Conservation (phyloP, 2,113 vertebrate species). For the Podarcis muralis region DNA sequence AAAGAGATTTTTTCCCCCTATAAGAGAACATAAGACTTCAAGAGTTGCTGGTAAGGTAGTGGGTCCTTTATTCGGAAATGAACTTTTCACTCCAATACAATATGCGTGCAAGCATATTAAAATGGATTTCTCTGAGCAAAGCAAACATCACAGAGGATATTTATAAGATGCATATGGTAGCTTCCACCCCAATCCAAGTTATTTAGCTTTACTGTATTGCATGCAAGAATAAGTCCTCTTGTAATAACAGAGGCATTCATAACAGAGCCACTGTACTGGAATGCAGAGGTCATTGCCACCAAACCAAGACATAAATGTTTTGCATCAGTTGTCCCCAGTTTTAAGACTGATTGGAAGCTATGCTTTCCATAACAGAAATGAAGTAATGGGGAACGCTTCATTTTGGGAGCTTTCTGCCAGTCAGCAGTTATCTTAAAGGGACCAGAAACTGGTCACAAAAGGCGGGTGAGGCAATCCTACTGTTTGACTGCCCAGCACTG, state of each 20-base stretch:
- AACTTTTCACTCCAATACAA: slow-evolving; percentile 13
- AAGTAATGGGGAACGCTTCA: not conserved
- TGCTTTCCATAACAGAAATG: not conserved
- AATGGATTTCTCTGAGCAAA: slow-evolving; percentile 15
- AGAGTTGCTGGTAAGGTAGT: not conserved
- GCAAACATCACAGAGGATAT: not conserved
- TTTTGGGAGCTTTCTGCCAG: not conserved
- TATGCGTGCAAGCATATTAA: not conserved
- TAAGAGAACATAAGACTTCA: not conserved
- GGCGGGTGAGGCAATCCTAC: not conserved
- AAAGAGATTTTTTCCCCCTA: not conserved
- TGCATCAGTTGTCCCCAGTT: not conserved
- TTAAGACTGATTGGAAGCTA: not conserved
- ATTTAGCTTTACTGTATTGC: not conserved
- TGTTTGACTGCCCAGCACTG: not conserved
- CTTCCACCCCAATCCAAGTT: not conserved
- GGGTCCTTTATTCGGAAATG: not conserved
- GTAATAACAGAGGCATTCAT: not conserved
- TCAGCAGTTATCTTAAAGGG: not conserved
- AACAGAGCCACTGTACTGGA: not conserved
- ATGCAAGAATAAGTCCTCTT: not conserved
- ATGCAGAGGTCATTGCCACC: not conserved
- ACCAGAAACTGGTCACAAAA: not conserved
- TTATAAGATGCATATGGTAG: not conserved
- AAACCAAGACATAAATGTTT: not conserved